Base-by-base conservation (phyloP, 2,888 invertebrate genomes). In the Embidobia sp. region DNA sequence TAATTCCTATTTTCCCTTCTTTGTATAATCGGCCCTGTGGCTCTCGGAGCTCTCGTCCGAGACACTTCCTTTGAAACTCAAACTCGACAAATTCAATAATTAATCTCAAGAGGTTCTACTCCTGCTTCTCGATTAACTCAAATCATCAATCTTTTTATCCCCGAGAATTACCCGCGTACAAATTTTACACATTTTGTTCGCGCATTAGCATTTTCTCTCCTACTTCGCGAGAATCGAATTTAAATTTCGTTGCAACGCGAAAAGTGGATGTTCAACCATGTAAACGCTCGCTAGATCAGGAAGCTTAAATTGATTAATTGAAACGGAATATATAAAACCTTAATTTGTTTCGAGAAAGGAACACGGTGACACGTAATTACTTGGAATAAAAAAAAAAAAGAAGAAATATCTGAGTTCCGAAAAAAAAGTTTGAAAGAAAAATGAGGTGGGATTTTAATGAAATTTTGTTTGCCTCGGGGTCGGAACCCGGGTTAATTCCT, bases 11-110 rank as follows among this genome's bases (percentile, higher is more conserved):
- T 74, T 74, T 46, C 74, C 49, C 37, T 53, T 6, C 6, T 22
- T 57, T 67, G 66, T 61, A 61, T 48, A 53, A 67, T 51, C 59
- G 35, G 51, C 59, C 64, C 53, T 37, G 37, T 37, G 53, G 53
- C 55, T 53, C 74, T 74, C 27, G 53, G 59, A n/a, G 22, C 46
- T 66, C 29, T 44, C 51, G 18, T 42, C 11, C 57, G 18, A 74
- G 74, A 48, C 66, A 40, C 51, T 74, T 42, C 44, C 74, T 74
- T 74, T 74, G 74, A 74, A 66, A 53, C 59, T 66, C 37, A 44
- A 49, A 66, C 33, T 66, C 61, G 59, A 61, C 74, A 59, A 66
- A 66, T 74, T 57, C 64, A 66, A 73, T 73, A 64, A 64, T 64
- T 73, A 64, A 73, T 73, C 51, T 66, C 42, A 44, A 64, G 64